phyloP scores from a whole-genome alignment of 2,113 vertebrate species.

The Macquaria australasica region DNA sequence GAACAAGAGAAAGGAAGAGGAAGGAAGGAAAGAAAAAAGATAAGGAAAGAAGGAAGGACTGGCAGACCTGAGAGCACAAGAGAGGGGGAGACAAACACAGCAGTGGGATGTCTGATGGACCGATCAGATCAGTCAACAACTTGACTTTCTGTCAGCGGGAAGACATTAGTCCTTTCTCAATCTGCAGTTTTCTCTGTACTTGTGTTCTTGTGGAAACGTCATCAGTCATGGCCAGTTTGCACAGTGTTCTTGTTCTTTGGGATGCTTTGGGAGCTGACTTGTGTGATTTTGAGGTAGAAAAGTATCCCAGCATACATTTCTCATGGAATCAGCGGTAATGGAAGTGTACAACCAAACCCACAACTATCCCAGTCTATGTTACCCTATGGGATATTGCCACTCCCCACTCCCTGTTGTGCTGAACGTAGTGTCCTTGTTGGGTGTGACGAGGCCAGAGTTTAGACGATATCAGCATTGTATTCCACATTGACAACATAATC shows the following conservation, averaged over 20 bases:
- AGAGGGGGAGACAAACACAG: not conserved
- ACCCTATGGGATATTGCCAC: not conserved
- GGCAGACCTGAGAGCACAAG: conserved; percentile 45
- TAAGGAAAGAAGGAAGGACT: not conserved
- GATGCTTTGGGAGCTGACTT: not conserved
- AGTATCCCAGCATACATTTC: not conserved
- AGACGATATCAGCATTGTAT: not conserved
- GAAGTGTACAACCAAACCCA: not conserved
- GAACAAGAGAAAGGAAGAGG: conserved; percentile 55
- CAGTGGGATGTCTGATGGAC: not conserved
- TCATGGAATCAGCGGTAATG: not conserved
- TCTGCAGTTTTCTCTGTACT: not conserved
- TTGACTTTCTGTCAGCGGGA: not conserved
- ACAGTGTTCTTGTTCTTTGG: not conserved
- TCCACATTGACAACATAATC: not conserved
- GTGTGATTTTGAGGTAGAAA: not conserved
- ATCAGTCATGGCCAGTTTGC: not conserved
- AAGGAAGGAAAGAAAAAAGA: conserved; percentile 16
- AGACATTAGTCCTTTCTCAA: not conserved
- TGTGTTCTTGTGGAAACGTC: not conserved
- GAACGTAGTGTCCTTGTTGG: not conserved
- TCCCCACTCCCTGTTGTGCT: not conserved
- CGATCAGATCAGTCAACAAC: not conserved
- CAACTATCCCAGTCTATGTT: not conserved
- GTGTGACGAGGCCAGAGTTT: not conserved